Conservation (phyloP, 53 echinoderm and acorn worm genomes). For the Paracentrotus lividus region DNA sequence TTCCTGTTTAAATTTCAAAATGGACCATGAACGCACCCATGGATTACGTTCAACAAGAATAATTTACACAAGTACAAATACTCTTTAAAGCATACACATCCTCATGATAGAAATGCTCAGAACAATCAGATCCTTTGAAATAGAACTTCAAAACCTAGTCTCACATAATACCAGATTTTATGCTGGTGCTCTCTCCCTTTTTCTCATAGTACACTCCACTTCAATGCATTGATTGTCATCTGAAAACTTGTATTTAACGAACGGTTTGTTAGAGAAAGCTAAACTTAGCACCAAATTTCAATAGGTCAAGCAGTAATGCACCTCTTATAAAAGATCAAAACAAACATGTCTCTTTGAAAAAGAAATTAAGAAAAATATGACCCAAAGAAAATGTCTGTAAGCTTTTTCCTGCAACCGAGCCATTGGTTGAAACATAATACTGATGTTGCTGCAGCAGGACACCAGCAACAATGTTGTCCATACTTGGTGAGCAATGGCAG, state of each 20-base stretch:
- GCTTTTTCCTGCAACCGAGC: background rate
- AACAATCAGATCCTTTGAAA: background rate
- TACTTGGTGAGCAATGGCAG: background rate
- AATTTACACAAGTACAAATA: background rate
- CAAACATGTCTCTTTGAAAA: background rate
- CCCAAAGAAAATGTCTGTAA: background rate
- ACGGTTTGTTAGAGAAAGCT: background rate
- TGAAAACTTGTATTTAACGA: background rate
- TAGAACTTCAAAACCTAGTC: background rate
- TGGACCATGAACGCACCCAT: no score
- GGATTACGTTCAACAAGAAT: background rate
- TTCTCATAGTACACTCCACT: background rate
- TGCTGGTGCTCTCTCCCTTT: background rate
- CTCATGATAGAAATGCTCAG: background rate
- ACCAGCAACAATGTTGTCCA: background rate
- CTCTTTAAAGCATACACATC: background rate
- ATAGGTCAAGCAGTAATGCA: constrained; percentile 36
- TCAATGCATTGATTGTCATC: background rate
- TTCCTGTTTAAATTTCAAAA: no score
- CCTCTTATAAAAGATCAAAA: constrained; percentile 34
- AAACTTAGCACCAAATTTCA: constrained; percentile 46
- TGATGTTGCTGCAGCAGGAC: constrained; percentile 39
- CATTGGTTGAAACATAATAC: constrained; percentile 50
- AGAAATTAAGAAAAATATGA: background rate
- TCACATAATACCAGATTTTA: background rate